Conservation (phyloP, 2,888 invertebrate species). For the Drosophila diplacantha region DNA sequence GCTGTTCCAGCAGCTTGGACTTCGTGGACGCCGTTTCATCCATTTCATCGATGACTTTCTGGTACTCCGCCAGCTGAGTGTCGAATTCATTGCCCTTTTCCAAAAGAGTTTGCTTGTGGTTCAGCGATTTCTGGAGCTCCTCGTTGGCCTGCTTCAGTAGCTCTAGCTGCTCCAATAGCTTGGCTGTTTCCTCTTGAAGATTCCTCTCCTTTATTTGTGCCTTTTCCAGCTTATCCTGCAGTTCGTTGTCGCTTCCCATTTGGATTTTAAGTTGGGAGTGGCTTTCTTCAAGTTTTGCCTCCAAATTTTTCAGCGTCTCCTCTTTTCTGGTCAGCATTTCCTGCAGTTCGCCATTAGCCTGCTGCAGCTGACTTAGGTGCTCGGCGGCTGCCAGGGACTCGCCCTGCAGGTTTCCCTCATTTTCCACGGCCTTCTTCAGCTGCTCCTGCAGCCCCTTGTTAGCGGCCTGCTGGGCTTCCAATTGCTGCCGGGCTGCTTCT, state of each 20-base stretch:
- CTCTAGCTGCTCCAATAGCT: constrained; percentile 46
- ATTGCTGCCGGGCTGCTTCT: constrained; percentile 1
- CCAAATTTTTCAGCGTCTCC: neutral
- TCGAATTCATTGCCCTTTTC: constrained; percentile 55
- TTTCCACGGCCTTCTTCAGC: constrained; percentile 37
- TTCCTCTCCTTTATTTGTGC: constrained; percentile 34
- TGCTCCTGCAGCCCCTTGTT: constrained; percentile 48
- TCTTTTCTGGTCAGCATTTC: constrained; percentile 3
- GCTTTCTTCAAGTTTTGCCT: constrained; percentile 24
- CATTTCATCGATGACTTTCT: constrained; percentile 71
- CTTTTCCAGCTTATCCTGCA: constrained; percentile 48
- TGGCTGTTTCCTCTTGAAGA: constrained; percentile 25
- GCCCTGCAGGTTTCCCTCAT: constrained; percentile 38
- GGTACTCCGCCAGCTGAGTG: constrained; percentile 62
- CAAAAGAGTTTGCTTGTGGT: constrained; percentile 44
- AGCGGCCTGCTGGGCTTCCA: constrained; percentile 42
- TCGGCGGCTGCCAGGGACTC: constrained; percentile 33
- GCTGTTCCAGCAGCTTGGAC: constrained; percentile 42
- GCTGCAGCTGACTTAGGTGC: constrained; percentile 27
- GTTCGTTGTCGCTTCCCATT: constrained; percentile 31
- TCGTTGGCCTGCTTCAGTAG: constrained; percentile 48
- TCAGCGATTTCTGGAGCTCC: constrained; percentile 40
- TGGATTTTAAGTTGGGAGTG: constrained; percentile 32
- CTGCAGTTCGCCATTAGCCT: constrained; percentile 19
- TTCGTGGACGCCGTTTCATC: constrained; percentile 60